phyloP scores from a whole-genome alignment of 30 jellyfish, hydroid and myxozoan species.

The Aurelia sp. region DNA sequence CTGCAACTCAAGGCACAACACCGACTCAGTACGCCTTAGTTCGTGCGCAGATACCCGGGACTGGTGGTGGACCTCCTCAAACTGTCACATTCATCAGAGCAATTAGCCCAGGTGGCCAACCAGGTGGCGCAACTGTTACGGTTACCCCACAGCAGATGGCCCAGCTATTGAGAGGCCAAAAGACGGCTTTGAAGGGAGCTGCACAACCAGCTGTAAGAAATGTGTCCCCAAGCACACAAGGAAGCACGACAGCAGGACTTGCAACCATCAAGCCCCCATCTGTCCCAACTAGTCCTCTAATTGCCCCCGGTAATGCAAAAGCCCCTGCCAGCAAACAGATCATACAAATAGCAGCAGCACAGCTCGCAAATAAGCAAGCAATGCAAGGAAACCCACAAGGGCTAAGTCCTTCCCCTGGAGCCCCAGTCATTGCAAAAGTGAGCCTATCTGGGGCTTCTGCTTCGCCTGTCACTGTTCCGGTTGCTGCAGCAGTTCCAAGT shows the following conservation, averaged over 20 bases:
- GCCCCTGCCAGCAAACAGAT: slow-evolving; percentile 46
- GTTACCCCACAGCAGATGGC: slow-evolving; percentile 99
- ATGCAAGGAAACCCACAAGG: slow-evolving; percentile 7
- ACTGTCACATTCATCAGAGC: slow-evolving; percentile 98
- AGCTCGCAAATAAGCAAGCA: slow-evolving; percentile 32
- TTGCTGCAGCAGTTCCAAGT: not conserved
- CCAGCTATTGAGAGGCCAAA: slow-evolving; percentile 88
- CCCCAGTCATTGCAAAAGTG: slow-evolving; percentile 40
- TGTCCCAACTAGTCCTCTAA: slow-evolving; percentile 50
- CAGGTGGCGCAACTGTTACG: slow-evolving; percentile 91
- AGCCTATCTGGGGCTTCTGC: slow-evolving; percentile 4
- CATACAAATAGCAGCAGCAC: slow-evolving; percentile 59
- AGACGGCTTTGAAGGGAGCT: slow-evolving; percentile 76
- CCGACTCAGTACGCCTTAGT: slow-evolving; percentile 99
- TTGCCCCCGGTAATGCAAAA: slow-evolving; percentile 32
- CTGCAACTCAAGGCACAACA: slow-evolving; percentile 78
- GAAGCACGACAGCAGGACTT: slow-evolving; percentile 77
- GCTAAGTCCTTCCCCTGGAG: slow-evolving; percentile 36
- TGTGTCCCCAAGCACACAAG: slow-evolving; percentile 70
- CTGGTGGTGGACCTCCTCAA: slow-evolving; percentile 98
- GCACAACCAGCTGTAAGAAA: slow-evolving; percentile 75
- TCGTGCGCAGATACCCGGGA: slow-evolving; percentile 97
- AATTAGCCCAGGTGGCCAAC: slow-evolving; percentile 90
- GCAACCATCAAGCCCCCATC: slow-evolving; percentile 73
- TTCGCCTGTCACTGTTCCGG: slow-evolving; percentile 32